Percentiles rank a stretch among this genome's conserved stretches.
These are phyloP conservation scores for Ichneumoninae sp. DNA, from an alignment of 2,888 invertebrate species.

Conservation along the genomic window DNA sequence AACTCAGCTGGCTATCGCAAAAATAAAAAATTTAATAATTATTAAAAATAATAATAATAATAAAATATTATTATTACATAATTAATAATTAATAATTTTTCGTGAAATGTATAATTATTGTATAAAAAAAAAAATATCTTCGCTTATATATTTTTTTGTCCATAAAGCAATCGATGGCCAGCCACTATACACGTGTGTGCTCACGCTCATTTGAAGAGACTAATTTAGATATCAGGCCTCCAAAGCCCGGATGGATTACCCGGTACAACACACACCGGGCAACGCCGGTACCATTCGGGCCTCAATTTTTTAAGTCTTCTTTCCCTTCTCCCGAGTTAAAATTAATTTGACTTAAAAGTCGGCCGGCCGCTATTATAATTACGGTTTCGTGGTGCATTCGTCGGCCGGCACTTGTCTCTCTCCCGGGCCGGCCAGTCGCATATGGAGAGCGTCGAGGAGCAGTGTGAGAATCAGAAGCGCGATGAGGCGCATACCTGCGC, in stretches of 20 bases:
- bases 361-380: not conserved
- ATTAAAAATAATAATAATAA: too few relatives aligned
- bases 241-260: constrained; percentile 49
- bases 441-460: constrained; percentile 45
- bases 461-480: constrained; percentile 61
- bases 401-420: not conserved
- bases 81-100: not conserved
- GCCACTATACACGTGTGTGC: not conserved
- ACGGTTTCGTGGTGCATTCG: constrained; percentile 4
- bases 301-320: not conserved
- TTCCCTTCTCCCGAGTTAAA: constrained; percentile 70
- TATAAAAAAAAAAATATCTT: not conserved
- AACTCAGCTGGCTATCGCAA: constrained; percentile 47
- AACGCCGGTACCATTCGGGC: too few relatives aligned
- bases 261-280: constrained; percentile 32
- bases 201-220: constrained; percentile 12
- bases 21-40: too few relatives aligned
- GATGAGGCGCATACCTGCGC: constrained; percentile 39
- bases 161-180: not conserved
- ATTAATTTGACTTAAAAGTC: constrained; percentile 80
- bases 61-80: too few relatives aligned
- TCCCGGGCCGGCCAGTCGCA: not conserved
- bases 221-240: constrained; percentile 55
- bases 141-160: not conserved
- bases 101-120: not conserved